A percentile compares a stretch with the other conserved stretches of the same genome.
Conservation (phyloP, 2,113 vertebrate species). For the Carettochelys insculpta region DNA sequence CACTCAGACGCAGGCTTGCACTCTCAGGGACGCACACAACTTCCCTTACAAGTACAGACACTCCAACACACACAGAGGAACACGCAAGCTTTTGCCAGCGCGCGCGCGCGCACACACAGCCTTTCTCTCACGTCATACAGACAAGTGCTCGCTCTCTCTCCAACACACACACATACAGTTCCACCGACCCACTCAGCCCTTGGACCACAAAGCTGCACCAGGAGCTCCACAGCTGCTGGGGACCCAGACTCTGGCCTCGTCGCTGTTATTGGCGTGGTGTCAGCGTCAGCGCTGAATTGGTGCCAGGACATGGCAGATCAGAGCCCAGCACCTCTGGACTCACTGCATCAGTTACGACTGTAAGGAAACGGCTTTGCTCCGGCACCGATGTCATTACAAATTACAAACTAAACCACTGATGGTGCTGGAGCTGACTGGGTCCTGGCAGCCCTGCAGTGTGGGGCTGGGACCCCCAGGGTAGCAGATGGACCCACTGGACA, state of each 20-base stretch:
- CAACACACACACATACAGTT: background rate
- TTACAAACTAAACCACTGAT: too few species aligned
- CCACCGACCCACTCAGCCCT: background rate
- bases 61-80: background rate
- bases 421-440: background rate
- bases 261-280: background rate
- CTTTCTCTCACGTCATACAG: background rate
- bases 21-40: background rate
- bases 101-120: background rate
- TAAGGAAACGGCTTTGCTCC: too few species aligned
- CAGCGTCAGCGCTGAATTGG: too few species aligned
- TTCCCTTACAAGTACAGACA: background rate
- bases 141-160: too few species aligned
- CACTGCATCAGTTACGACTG: too few species aligned
- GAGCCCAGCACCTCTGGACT: too few species aligned
- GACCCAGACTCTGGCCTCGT: too few species aligned
- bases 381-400: too few species aligned
- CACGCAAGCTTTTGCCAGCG: background rate
- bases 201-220: too few species aligned
- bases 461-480: background rate
- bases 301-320: too few species aligned
- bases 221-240: too few species aligned
- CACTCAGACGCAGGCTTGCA: background rate
- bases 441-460: background rate
- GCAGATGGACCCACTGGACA: background rate